Evolutionary conservation across 2,797 vertebrate species (phyloP).

Genomic region (Tokudaia tokunoshimensis): DNA sequence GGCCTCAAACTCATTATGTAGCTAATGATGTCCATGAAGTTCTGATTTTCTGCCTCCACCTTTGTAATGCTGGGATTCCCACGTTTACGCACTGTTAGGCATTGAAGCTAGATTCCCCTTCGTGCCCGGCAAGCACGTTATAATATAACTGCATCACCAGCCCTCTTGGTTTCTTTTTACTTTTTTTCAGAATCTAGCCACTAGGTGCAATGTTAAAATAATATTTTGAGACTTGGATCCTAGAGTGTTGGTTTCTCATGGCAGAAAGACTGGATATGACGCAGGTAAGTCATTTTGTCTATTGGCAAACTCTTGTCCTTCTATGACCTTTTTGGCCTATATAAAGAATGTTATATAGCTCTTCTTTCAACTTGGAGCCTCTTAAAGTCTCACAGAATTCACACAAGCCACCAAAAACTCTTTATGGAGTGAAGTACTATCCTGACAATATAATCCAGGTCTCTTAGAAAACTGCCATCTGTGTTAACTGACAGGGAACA

Average conservation of each 20-base stretch:
- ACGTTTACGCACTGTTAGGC: neutral
- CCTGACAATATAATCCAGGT: constrained; percentile 51
- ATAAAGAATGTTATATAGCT: neutral
- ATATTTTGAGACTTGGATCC: neutral
- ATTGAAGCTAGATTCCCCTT: neutral
- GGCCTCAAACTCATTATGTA: neutral
- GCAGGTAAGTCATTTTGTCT: neutral
- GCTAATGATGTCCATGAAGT: neutral
- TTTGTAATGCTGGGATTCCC: neutral
- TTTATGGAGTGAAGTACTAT: constrained; percentile 41
- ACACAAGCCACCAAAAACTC: neutral
- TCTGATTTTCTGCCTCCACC: neutral
- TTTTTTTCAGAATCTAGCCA: neutral
- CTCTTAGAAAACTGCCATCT: constrained; percentile 59
- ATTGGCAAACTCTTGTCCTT: constrained; percentile 23
- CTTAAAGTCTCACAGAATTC: neutral
- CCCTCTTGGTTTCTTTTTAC: neutral
- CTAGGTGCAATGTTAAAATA: neutral
- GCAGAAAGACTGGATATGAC: neutral
- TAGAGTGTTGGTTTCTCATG: neutral
- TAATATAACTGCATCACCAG: neutral
- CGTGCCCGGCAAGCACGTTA: neutral
- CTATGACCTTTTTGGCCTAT: neutral
- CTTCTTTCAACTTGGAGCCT: constrained; percentile 13
- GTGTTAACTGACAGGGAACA: constrained; percentile 70